phyloP scores from a whole-genome alignment of 2,888 invertebrate genomes.

The Amitus sp. region DNA sequence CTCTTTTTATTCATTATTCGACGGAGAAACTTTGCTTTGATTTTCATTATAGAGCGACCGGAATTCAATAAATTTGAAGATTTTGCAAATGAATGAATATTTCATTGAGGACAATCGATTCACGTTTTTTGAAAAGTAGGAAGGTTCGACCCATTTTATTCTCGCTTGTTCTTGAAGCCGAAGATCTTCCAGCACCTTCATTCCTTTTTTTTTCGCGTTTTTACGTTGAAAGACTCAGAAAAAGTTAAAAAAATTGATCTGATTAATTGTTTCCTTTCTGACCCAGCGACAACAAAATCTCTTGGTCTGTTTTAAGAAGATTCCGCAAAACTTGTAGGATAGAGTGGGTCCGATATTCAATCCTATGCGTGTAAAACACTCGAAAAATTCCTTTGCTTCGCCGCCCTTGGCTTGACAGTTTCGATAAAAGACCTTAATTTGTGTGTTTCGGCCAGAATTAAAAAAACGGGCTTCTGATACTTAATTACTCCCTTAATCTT shows the following conservation, averaged over 20 bases:
- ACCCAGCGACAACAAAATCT: too few relatives aligned
- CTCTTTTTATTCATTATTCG: too few relatives aligned
- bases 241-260: constrained; percentile 41
- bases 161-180: constrained; percentile 8
- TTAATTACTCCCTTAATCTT: neutral
- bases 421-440: neutral
- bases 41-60: neutral
- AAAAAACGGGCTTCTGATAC: neutral
- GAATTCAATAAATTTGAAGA: too few relatives aligned
- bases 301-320: neutral
- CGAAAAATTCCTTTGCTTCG: neutral
- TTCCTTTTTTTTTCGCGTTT: constrained; percentile 17
- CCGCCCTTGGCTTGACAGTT: neutral
- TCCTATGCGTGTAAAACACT: neutral
- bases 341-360: neutral
- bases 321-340: neutral
- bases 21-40: neutral
- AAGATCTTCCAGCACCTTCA: constrained; percentile 6
- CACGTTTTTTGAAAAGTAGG: too few relatives aligned
- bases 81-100: too few relatives aligned
- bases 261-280: neutral
- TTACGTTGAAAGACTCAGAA: constrained; percentile 7
- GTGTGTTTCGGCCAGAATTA: neutral
- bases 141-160: constrained; percentile 1
- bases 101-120: too few relatives aligned